Evolutionary conservation across 2,888 invertebrate species (phyloP).

Genomic region (Eupithecia insigniata): DNA sequence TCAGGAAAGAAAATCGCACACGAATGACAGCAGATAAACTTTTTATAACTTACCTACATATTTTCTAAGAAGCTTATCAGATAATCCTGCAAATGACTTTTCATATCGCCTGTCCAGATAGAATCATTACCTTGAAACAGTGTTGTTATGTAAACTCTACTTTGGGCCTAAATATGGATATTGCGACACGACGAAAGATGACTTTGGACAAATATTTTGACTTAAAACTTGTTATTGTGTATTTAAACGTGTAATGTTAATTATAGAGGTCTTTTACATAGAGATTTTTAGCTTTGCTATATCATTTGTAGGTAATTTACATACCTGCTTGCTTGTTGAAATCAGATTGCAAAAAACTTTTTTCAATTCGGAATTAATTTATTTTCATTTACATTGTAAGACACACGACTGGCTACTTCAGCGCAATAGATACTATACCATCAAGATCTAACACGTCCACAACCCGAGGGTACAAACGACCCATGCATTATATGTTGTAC

Average conservation of each 20-base stretch:
- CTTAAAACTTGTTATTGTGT: conserved; percentile 28
- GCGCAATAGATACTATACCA: not conserved
- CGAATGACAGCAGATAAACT: too few relatives aligned
- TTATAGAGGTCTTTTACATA: conserved; percentile 9
- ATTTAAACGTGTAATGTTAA: conserved; percentile 22
- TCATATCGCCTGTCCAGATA: conserved; percentile 10
- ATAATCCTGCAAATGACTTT: conserved; percentile 6
- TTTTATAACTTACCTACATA: too few relatives aligned
- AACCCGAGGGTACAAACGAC: not conserved
- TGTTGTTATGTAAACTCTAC: conserved; percentile 32
- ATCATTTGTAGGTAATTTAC: not conserved
- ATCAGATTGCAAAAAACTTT: not conserved
- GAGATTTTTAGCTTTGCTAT: not conserved
- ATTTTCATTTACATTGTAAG: not conserved
- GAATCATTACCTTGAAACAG: conserved; percentile 35
- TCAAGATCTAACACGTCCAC: not conserved
- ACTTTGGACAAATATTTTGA: conserved; percentile 37
- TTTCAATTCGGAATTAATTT: not conserved
- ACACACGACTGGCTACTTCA: not conserved
- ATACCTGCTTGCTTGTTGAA: not conserved
- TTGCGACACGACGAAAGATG: conserved; percentile 33
- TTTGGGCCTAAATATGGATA: conserved; percentile 32
- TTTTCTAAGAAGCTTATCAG: too few relatives aligned
- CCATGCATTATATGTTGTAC: conserved; percentile 5
- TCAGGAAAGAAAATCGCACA: too few relatives aligned